phyloP scores from a whole-genome alignment of 2,888 invertebrate genomes.

The Orchesellides sinensis region DNA sequence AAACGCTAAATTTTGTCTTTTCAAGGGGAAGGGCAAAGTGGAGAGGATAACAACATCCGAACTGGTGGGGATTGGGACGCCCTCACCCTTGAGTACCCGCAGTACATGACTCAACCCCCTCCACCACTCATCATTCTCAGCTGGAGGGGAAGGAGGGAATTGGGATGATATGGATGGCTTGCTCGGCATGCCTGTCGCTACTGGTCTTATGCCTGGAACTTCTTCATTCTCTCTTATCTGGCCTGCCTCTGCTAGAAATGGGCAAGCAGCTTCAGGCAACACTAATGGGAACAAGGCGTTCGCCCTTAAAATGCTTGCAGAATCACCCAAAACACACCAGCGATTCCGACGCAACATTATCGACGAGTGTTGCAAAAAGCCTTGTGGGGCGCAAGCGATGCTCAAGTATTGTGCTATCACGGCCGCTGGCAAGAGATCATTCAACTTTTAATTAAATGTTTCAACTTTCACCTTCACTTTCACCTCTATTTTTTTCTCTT shows the following conservation, averaged over 20 bases:
- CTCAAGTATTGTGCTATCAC: slow-evolving; percentile 51
- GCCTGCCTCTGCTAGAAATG: background rate
- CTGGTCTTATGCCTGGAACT: background rate
- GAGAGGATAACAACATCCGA: background rate
- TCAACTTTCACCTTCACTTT: no score
- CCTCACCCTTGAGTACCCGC: slow-evolving; percentile 15
- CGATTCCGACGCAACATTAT: slow-evolving; percentile 61
- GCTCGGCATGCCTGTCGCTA: background rate
- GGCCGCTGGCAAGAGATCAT: slow-evolving; percentile 21
- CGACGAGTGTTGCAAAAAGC: slow-evolving; percentile 67
- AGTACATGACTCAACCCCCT: background rate
- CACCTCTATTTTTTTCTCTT: no score
- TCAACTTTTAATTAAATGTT: no score
- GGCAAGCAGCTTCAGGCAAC: no score
- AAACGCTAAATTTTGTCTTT: no score
- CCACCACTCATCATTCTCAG: background rate
- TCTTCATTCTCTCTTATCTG: no score
- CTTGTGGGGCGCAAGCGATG: slow-evolving; percentile 61
- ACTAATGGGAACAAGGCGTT: slow-evolving; percentile 33
- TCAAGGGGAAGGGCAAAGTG: slow-evolving; percentile 16
- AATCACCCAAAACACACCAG: slow-evolving; percentile 37
- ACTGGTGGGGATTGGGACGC: background rate
- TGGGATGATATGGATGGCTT: background rate
- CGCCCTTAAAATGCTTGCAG: slow-evolving; percentile 43
- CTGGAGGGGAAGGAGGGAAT: background rate